A percentile compares a stretch with the other conserved stretches of the same genome.
These are phyloP conservation scores for Tenrec ecaudatus DNA, from an alignment of 2,113 vertebrate genomes.

Conservation along the genomic window DNA sequence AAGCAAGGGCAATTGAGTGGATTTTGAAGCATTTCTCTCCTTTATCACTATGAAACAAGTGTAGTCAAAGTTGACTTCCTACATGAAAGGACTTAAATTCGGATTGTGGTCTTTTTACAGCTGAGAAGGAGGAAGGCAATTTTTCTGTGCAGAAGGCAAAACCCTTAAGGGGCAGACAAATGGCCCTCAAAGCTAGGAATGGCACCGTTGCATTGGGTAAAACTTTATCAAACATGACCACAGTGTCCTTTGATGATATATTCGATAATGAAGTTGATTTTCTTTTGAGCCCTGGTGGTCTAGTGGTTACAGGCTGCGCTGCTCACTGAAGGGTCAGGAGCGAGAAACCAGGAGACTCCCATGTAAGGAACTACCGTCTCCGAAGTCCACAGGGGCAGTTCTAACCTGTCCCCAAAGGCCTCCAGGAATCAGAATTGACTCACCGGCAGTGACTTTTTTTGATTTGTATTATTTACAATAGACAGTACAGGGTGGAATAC, in stretches of 20 bases:
- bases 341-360: no score
- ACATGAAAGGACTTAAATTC: neutral
- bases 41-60: constrained; percentile 44
- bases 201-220: neutral
- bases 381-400: no score
- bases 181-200: neutral
- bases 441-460: no score
- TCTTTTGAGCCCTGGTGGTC: no score
- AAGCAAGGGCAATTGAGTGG: constrained; percentile 56
- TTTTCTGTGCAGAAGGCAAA: neutral
- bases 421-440: no score
- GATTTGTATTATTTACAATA: no score
- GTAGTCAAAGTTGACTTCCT: constrained; percentile 33
- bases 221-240: neutral
- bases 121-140: neutral
- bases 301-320: no score
- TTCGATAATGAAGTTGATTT: neutral
- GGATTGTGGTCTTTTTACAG: neutral
- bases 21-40: constrained; percentile 30
- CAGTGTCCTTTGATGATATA: neutral
- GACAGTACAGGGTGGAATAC: neutral
- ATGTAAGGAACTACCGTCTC: no score
- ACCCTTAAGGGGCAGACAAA: neutral
- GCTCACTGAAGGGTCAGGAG: no score
- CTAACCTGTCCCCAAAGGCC: no score